Evolutionary conservation across 2,888 invertebrate genomes (phyloP), one percentile per base, ranked within the genome.

Genomic region (Osmoderma eremita): DNA sequence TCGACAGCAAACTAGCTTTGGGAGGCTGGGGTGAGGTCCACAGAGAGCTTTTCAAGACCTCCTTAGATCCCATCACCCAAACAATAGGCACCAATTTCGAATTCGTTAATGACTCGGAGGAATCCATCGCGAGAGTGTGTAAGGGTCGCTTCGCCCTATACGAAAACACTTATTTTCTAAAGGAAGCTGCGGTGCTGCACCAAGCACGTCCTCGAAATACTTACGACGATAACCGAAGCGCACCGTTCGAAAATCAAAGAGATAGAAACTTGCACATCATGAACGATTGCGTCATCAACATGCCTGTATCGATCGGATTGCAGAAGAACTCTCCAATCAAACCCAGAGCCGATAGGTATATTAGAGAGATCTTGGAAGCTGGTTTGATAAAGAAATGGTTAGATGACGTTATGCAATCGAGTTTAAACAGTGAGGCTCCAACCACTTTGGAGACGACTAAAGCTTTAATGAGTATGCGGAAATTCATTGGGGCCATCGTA

Each of bases 301-400:
- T 92, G 86, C 94, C 94, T 0, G 87, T 94, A 61, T 91, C 93
- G 0, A 84, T 94, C 69, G 94, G 93, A 0, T 85, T 94, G 74
- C 91, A 92, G 75, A 93, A 91, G 75, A 93, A 94, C 79, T 93
- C 93, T 0, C 91, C 93, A 0, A 79, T 93, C 3, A 92, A 91
- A 76, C 86, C 87, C 0, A 82, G 86, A 69, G 86, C 90, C 17
- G 91, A 93, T 78, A 83, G 85, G 72, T 86, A 90, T 73, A 85
- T 94, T 45, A 83, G 87, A 72, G 84, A 87, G 54, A 85, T 93
- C 8, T 85, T 90, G 0, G 93, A 94, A 83, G 89, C 89, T 0
- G 94, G 94, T 10, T 82, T 94, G 3, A 87, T 93, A 0, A 84
- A 87, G 67, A 94, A 94, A 78, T 94, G 94, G 94, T 79, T 92